Evolutionary conservation across 1,140 invertebrate genomes (phyloP).

Genomic region (Spodoptera frugiperda): DNA sequence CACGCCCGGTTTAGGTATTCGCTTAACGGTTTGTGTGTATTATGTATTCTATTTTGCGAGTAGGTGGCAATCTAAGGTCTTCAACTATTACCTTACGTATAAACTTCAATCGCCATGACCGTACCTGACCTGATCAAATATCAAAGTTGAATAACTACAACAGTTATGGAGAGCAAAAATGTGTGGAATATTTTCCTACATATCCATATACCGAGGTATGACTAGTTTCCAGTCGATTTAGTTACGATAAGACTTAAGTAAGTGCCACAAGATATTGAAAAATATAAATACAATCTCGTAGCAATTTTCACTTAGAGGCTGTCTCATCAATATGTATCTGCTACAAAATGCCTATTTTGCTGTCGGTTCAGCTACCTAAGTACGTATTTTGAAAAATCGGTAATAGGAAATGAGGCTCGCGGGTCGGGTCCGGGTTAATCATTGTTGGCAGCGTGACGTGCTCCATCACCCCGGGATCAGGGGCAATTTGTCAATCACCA

Average conservation of each 20-base stretch:
- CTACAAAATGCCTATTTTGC: no score
- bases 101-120: constrained; percentile 5
- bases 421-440: constrained; percentile 64
- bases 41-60: constrained; percentile 16
- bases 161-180: not conserved
- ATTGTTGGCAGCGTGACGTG: constrained; percentile 58
- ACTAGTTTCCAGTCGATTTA: not conserved
- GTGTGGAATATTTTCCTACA: not conserved
- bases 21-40: constrained; percentile 13
- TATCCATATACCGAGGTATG: not conserved
- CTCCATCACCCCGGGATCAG: constrained; percentile 64
- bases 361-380: not conserved
- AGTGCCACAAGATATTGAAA: no score
- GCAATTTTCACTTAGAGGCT: no score
- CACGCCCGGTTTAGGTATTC: constrained; percentile 17
- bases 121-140: constrained; percentile 18
- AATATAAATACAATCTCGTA: no score
- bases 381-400: constrained; percentile 29
- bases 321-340: no score
- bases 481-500: constrained; percentile 79
- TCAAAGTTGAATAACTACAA: constrained; percentile 6
- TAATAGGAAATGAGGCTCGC: constrained; percentile 39
- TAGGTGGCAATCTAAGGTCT: constrained; percentile 21
- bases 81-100: constrained; percentile 25
- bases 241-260: no score